These are phyloP conservation scores for Glaucopsyche alexis DNA, from an alignment of 2,888 invertebrate species.

Conservation along the genomic window DNA sequence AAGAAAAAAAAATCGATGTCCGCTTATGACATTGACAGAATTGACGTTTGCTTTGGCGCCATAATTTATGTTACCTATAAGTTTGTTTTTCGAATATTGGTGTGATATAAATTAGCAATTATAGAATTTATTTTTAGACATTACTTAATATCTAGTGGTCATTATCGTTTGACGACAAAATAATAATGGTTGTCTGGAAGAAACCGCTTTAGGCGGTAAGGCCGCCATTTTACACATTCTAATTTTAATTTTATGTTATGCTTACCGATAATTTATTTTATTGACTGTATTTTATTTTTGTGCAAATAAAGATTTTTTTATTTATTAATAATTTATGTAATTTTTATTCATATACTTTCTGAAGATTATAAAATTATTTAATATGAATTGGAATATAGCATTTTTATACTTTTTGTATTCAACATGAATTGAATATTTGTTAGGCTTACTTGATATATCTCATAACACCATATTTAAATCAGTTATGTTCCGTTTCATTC, in stretches of 20 bases:
- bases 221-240: too few relatives aligned
- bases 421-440: not conserved
- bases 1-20: not conserved
- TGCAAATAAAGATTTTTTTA: too few relatives aligned
- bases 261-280: too few relatives aligned
- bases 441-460: not conserved
- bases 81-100: not conserved
- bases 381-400: not conserved
- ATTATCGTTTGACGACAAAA: not conserved
- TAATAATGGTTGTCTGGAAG: too few relatives aligned
- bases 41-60: slow-evolving; percentile 16
- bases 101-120: not conserved
- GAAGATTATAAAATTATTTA: too few relatives aligned
- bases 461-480: not conserved
- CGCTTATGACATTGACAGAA: slow-evolving; percentile 16
- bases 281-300: too few relatives aligned
- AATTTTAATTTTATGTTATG: too few relatives aligned
- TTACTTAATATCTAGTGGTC: not conserved
- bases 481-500: not conserved
- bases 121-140: not conserved
- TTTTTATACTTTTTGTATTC: not conserved
- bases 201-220: too few relatives aligned
- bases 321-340: too few relatives aligned
- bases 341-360: too few relatives aligned
- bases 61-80: not conserved